Percentiles rank a stretch among this genome's conserved stretches.
These are phyloP conservation scores for Parapsyche elsis DNA, from an alignment of 1,140 invertebrate species.

Conservation along the genomic window DNA sequence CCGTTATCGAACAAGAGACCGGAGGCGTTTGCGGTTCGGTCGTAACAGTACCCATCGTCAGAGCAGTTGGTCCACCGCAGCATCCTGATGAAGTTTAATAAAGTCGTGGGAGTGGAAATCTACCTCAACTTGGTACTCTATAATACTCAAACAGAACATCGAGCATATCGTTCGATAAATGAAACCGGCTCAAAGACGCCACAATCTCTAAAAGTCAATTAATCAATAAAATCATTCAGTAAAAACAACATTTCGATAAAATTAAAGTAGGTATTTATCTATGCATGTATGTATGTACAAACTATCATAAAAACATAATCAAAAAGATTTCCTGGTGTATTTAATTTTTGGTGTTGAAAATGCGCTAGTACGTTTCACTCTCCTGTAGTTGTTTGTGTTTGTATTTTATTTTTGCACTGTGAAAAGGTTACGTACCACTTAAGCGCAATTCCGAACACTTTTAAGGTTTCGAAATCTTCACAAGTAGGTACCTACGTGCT, in stretches of 20 bases:
- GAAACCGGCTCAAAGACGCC: no score
- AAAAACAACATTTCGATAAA: no score
- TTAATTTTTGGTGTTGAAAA: no score
- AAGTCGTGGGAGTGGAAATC: constrained; percentile 7
- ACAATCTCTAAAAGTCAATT: no score
- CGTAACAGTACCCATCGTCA: constrained; percentile 20
- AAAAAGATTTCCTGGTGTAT: no score
- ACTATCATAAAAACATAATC: no score
- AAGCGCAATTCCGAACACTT: not conserved
- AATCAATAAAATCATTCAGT: no score
- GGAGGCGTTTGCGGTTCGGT: constrained; percentile 19
- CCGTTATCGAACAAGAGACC: constrained; percentile 15
- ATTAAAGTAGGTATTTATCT: no score
- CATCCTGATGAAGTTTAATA: constrained; percentile 6
- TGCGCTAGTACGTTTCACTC: not conserved
- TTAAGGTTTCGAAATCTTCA: constrained; percentile 12
- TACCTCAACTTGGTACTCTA: not conserved
- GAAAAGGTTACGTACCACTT: not conserved
- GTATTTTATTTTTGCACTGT: not conserved
- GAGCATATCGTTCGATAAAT: no score
- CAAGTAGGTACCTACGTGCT: not conserved
- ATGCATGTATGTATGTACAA: no score
- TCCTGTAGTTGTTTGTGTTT: not conserved
- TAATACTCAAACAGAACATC: no score
- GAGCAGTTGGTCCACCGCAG: constrained; percentile 19